These are phyloP conservation scores for Himalopsyche phryganea DNA, from an alignment of 1,140 invertebrate genomes.

Conservation along the genomic window DNA sequence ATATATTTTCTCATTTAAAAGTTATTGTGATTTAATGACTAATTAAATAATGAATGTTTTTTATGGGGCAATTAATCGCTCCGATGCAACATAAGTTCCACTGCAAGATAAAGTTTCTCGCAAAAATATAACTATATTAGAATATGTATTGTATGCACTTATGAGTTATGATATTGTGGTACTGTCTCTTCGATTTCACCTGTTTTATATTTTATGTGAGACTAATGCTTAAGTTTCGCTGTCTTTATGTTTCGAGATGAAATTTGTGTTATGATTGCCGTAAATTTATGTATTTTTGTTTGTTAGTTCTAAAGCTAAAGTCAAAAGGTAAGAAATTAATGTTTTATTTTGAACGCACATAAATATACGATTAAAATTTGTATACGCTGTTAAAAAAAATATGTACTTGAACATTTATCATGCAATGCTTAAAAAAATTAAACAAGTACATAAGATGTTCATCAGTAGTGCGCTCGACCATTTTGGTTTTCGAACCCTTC, in stretches of 20 bases:
- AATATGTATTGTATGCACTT: not conserved
- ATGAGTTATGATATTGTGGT: not conserved
- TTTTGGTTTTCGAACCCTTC: no score
- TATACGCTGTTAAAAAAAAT: no score
- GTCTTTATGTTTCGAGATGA: not conserved
- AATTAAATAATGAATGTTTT: constrained; percentile 30
- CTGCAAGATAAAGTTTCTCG: not conserved
- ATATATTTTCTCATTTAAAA: constrained; percentile 30
- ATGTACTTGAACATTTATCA: no score
- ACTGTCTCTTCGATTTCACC: not conserved
- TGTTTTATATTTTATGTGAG: not conserved
- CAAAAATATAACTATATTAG: constrained; percentile 1
- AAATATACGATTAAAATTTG: no score
- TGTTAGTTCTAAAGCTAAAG: no score
- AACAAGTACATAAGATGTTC: no score
- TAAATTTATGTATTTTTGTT: no score
- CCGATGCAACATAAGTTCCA: not conserved
- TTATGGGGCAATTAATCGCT: constrained; percentile 25
- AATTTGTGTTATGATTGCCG: not conserved
- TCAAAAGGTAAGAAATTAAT: no score
- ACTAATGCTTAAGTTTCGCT: not conserved
- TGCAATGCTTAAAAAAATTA: no score
- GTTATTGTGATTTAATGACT: constrained; percentile 27
- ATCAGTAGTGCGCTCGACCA: no score
- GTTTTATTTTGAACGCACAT: no score